Percentiles rank a stretch among this genome's conserved stretches.
These are phyloP conservation scores for Lasius platythorax DNA, from an alignment of 2,888 invertebrate species.

Conservation along the genomic window DNA sequence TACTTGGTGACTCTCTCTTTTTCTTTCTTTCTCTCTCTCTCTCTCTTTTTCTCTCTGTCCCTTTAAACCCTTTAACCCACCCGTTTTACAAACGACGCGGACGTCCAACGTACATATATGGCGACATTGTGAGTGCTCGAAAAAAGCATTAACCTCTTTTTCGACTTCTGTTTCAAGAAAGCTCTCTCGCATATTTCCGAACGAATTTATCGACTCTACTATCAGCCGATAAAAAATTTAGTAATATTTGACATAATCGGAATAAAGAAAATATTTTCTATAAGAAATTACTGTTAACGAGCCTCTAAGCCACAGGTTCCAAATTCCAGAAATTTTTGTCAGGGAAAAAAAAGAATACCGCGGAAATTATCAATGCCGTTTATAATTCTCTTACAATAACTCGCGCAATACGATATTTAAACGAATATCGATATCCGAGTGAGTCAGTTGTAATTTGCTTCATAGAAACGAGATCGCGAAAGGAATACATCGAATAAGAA, in stretches of 20 bases:
- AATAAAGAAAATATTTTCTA: neutral
- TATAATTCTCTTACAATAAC: neutral
- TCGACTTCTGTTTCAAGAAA: constrained; percentile 17
- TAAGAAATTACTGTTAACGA: neutral
- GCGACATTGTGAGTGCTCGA: constrained; percentile 6
- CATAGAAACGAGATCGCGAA: neutral
- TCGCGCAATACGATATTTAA: neutral
- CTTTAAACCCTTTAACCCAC: constrained; percentile 38
- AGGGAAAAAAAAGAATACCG: neutral
- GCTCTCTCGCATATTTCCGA: constrained; percentile 9
- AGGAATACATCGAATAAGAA: neutral
- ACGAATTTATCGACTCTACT: constrained; percentile 3
- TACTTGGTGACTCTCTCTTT: constrained; percentile 4
- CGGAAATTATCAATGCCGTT: neutral
- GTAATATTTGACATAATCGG: neutral
- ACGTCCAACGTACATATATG: constrained; percentile 28
- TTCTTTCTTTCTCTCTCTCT: neutral
- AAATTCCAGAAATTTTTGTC: neutral
- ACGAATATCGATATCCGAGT: neutral
- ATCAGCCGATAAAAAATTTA: constrained; percentile 5
- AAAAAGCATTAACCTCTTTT: constrained; percentile 46
- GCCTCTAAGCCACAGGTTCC: neutral
- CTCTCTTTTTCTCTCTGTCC: constrained; percentile 1
- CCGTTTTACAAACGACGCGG: constrained; percentile 38
- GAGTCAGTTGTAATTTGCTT: constrained; percentile 7